These are phyloP conservation scores for Leptura quadrifasciata DNA, from an alignment of 2,888 invertebrate species.

Conservation along the genomic window DNA sequence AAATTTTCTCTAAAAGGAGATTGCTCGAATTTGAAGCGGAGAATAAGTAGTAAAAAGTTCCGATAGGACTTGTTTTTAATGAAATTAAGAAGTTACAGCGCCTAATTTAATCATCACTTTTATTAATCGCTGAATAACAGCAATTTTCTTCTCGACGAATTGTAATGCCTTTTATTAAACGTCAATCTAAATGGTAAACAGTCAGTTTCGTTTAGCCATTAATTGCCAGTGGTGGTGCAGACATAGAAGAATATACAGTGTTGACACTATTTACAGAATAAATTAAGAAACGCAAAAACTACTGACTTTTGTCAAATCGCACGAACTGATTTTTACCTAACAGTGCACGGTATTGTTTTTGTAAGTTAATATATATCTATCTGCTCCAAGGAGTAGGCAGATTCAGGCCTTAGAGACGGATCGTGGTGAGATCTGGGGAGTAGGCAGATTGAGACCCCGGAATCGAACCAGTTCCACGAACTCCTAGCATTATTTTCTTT, in stretches of 20 bases:
- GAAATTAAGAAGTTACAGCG: background rate
- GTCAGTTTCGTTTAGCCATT: background rate
- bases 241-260: background rate
- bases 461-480: no score
- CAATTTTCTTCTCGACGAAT: slow-evolving; percentile 5
- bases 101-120: background rate
- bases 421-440: no score
- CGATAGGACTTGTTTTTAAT: background rate
- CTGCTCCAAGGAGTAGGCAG: no score
- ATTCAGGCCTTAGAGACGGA: no score
- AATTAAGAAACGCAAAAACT: no score
- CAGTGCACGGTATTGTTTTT: no score
- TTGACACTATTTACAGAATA: no score
- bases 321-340: no score
- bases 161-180: background rate
- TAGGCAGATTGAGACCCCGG: no score
- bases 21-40: background rate
- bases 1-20: background rate
- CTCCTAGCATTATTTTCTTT: no score
- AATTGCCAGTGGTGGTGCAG: slow-evolving; percentile 4
- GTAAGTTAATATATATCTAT: no score
- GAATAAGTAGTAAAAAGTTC: background rate
- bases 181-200: slow-evolving; percentile 29
- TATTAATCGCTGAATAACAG: slow-evolving; percentile 9
- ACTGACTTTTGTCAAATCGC: no score